phyloP scores from a whole-genome alignment of 2,797 vertebrate species.

The Pseudochaenichthys georgianus region DNA sequence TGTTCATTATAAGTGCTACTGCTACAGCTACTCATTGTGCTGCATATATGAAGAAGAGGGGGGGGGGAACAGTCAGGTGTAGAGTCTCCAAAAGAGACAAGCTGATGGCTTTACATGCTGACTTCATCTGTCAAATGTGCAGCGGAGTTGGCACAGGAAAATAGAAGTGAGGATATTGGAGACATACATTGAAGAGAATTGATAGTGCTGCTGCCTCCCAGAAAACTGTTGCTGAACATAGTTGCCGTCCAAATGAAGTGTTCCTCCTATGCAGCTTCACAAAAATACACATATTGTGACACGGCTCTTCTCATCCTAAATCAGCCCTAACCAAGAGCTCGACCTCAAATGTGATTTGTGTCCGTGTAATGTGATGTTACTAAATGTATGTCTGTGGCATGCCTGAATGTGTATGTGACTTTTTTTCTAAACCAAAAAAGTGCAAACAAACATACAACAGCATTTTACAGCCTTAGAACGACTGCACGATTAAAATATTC shows the following conservation, averaged over 20 bases:
- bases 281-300: constrained; percentile 52
- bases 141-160: constrained; percentile 52
- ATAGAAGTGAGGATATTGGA: constrained; percentile 67
- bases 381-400: constrained; percentile 2
- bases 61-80: constrained; percentile 29
- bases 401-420: neutral
- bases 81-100: constrained; percentile 62
- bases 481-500: neutral
- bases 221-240: constrained; percentile 64
- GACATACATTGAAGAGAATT: constrained; percentile 80
- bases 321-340: constrained; percentile 21
- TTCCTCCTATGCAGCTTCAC: constrained; percentile 39
- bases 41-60: constrained; percentile 39
- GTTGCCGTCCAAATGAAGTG: constrained; percentile 68
- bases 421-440: neutral
- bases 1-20: constrained; percentile 73
- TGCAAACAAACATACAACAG: constrained; percentile 1
- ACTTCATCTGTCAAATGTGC: constrained; percentile 74
- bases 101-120: constrained; percentile 63
- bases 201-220: constrained; percentile 67
- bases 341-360: constrained; percentile 31
- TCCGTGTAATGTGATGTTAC: constrained; percentile 18
- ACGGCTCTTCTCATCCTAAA: constrained; percentile 22
- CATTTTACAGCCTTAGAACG: neutral
- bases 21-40: constrained; percentile 57